These are phyloP conservation scores for Tryphoninae sp. DNA, from an alignment of 2,888 invertebrate species.

Conservation along the genomic window DNA sequence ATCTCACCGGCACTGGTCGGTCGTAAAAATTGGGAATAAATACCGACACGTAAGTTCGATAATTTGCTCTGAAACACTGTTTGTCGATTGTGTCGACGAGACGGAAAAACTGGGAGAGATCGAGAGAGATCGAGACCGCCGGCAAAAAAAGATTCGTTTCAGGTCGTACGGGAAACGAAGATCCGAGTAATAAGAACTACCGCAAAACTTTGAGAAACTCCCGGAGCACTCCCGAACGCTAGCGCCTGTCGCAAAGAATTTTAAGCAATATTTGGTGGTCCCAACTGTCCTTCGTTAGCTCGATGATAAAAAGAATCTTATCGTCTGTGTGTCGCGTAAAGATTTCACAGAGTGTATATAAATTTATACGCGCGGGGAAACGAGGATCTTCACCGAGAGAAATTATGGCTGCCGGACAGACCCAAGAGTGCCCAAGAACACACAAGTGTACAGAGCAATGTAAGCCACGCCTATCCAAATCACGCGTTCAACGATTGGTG, in stretches of 20 bases:
- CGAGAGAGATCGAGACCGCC: constrained; percentile 56
- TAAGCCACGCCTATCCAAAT: constrained; percentile 78
- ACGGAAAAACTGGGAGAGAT: neutral
- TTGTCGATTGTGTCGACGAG: neutral
- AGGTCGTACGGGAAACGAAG: neutral
- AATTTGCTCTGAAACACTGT: neutral
- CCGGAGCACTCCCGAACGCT: neutral
- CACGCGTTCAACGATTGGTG: constrained; percentile 73
- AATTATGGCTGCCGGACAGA: constrained; percentile 76
- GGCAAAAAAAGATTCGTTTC: constrained; percentile 59
- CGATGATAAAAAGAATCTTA: constrained; percentile 13
- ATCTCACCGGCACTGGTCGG: constrained; percentile 28
- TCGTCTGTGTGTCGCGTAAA: constrained; percentile 30
- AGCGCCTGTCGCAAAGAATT: neutral
- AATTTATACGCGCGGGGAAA: constrained; percentile 66
- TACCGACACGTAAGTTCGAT: constrained; percentile 4
- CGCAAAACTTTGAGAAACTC: constrained; percentile 7
- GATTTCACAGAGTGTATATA: constrained; percentile 58
- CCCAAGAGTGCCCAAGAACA: constrained; percentile 40
- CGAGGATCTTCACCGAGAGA: constrained; percentile 66
- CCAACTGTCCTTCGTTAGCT: constrained; percentile 19
- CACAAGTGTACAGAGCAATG: constrained; percentile 56
- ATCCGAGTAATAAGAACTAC: neutral
- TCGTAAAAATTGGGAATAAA: constrained; percentile 1
- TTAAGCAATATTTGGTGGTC: neutral